Percentiles rank a stretch among this genome's conserved stretches.
Conservation (phyloP, 1,140 invertebrate genomes). For the Magallana gigas region DNA sequence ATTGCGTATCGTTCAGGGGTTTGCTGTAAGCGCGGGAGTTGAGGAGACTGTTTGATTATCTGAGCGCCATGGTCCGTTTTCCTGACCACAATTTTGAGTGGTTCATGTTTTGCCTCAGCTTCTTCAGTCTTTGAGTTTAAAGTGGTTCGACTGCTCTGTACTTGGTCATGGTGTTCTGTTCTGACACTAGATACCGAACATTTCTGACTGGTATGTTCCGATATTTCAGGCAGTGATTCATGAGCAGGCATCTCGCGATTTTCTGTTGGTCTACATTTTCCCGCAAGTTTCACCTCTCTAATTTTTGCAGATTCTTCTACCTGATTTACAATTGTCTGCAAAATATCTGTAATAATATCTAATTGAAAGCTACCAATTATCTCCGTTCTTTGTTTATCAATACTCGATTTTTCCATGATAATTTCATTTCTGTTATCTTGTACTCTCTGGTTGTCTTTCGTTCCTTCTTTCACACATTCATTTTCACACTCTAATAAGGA, state of each 20-base stretch:
- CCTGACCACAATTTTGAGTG: conserved; percentile 15
- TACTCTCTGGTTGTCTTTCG: too few relatives aligned
- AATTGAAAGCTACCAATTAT: too few relatives aligned
- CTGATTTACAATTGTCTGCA: background rate
- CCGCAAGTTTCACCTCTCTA: background rate
- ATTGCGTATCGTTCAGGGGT: too few relatives aligned
- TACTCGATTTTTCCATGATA: too few relatives aligned
- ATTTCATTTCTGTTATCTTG: too few relatives aligned
- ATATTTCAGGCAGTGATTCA: background rate
- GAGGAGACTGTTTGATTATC: background rate
- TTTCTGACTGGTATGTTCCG: background rate
- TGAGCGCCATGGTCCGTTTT: background rate
- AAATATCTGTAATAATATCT: background rate
- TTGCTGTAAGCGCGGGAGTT: background rate
- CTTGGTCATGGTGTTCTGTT: background rate
- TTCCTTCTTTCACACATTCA: background rate
- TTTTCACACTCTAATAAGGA: too few relatives aligned
- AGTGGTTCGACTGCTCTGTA: background rate
- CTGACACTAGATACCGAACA: background rate
- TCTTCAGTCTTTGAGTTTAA: background rate
- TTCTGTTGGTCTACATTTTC: background rate
- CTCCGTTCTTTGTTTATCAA: too few relatives aligned
- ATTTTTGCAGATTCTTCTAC: background rate
- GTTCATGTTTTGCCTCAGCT: background rate
- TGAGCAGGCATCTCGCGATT: background rate